Conservation (phyloP, 2,888 invertebrate species). For the Stenchaetothrips biformis region DNA sequence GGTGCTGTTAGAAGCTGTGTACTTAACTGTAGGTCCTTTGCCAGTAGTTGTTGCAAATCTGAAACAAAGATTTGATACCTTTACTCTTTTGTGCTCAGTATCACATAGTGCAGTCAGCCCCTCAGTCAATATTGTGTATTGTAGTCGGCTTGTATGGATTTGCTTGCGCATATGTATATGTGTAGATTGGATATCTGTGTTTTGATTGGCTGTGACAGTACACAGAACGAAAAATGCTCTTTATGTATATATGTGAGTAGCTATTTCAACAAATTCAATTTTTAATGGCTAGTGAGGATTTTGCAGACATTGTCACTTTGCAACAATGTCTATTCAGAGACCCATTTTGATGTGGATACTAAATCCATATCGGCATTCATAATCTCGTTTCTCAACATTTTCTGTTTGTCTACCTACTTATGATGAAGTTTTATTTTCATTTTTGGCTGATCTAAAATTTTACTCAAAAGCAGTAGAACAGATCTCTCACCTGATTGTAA, state of each 20-base stretch:
- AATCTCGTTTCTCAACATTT: neutral
- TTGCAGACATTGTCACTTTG: neutral
- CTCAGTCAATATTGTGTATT: slow-evolving; percentile 23
- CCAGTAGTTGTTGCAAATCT: slow-evolving; percentile 14
- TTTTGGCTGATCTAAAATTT: neutral
- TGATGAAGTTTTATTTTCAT: neutral
- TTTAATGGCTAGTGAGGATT: slow-evolving; percentile 19
- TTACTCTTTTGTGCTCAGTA: slow-evolving; percentile 17
- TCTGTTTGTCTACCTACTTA: slow-evolving; percentile 16
- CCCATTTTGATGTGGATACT: neutral
- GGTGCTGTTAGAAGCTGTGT: slow-evolving; percentile 22
- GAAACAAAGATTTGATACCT: neutral
- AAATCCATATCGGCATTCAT: neutral
- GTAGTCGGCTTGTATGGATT: slow-evolving; percentile 11
- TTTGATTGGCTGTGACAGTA: slow-evolving; percentile 23
- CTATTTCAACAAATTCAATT: neutral
- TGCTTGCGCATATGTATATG: slow-evolving; percentile 10
- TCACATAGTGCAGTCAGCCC: slow-evolving; percentile 18
- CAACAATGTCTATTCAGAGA: neutral
- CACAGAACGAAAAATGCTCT: neutral
- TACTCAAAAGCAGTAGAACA: neutral
- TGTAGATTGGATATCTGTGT: slow-evolving; percentile 18
- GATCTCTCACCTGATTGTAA: slow-evolving; percentile 16
- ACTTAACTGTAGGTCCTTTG: slow-evolving; percentile 23
- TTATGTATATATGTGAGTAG: neutral